Percentiles rank a stretch among this genome's conserved stretches.
Evolutionary conservation across 2,113 vertebrate genomes (phyloP).

Genomic region (Eurystomus gularis): DNA sequence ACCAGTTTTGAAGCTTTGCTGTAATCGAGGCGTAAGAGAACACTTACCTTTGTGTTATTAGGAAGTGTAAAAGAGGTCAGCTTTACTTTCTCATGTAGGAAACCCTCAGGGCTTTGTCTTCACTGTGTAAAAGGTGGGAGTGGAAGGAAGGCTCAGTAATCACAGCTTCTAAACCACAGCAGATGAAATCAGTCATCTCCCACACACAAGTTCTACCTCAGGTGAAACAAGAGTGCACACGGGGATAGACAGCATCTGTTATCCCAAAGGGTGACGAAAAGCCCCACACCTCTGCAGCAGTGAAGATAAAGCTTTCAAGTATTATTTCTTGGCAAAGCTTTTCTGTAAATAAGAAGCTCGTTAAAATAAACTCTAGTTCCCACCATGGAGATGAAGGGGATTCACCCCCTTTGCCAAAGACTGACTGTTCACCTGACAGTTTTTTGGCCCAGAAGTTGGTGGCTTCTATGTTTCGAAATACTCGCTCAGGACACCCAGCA

Average conservation of each 20-base stretch:
- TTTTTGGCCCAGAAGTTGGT: neutral
- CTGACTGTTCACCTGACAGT: neutral
- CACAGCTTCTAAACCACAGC: neutral
- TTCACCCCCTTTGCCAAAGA: neutral
- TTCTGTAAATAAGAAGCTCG: neutral
- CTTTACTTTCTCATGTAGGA: neutral
- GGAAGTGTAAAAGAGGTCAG: neutral
- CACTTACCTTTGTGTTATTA: neutral
- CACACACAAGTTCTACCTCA: neutral
- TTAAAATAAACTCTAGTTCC: neutral
- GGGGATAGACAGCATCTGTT: neutral
- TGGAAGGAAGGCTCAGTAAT: neutral
- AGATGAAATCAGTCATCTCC: neutral
- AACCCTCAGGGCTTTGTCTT: neutral
- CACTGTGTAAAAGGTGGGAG: neutral
- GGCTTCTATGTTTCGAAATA: neutral
- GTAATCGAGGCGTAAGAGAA: neutral
- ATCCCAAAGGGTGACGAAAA: neutral
- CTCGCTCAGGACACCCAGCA: neutral
- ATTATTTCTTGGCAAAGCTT: neutral
- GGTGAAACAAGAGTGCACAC: neutral
- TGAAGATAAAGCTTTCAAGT: neutral
- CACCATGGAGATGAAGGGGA: accelerated
- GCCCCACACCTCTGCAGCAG: neutral
- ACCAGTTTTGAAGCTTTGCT: neutral